phyloP scores from a whole-genome alignment of 2,888 invertebrate species.

The Panopea generosa region DNA sequence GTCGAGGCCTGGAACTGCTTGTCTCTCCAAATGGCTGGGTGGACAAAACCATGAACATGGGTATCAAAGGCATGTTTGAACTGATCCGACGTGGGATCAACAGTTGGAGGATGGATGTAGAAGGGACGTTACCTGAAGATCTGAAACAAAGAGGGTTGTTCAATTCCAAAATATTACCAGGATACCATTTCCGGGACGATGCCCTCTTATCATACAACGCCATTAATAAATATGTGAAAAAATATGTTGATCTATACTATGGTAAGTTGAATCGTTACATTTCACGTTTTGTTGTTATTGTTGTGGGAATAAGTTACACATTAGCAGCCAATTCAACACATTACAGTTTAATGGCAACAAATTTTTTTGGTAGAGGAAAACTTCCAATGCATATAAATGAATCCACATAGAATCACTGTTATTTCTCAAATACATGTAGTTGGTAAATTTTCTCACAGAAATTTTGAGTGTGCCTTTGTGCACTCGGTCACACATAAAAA shows the following conservation, averaged over 20 bases:
- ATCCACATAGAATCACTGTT: too few species aligned
- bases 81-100: conserved; percentile 84
- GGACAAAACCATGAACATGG: conserved; percentile 85
- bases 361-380: too few species aligned
- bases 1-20: conserved; percentile 85
- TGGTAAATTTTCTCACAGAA: too few species aligned
- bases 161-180: conserved; percentile 83
- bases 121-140: conserved; percentile 85
- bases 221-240: conserved; percentile 85
- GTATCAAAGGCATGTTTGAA: conserved; percentile 85
- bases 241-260: conserved; percentile 85
- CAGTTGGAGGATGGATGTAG: conserved; percentile 82
- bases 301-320: too few species aligned
- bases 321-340: too few species aligned
- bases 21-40: conserved; percentile 86
- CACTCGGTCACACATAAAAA: too few species aligned
- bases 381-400: too few species aligned
- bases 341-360: too few species aligned
- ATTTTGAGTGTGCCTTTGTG: too few species aligned
- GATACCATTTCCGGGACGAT: conserved; percentile 86
- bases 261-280: conserved; percentile 77
- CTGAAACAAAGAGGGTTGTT: conserved; percentile 82
- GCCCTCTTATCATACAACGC: conserved; percentile 84
- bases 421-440: too few species aligned
- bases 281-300: too few species aligned